A percentile compares a stretch with the other conserved stretches of the same genome.
phyloP scores from a whole-genome alignment of 2,113 vertebrate genomes.

The Monopterus albus region DNA sequence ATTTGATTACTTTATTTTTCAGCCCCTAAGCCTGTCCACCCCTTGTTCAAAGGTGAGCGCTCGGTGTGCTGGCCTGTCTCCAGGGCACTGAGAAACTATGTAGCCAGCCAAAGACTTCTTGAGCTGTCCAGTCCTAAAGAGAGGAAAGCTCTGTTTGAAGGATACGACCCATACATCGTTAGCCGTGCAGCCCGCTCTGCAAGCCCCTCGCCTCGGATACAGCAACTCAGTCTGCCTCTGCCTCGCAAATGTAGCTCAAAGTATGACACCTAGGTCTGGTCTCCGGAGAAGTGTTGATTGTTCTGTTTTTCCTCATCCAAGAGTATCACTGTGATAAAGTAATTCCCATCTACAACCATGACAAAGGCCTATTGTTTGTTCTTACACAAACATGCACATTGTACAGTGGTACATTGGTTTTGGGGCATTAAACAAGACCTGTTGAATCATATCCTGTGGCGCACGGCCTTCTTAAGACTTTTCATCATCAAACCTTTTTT shows the following conservation, averaged over 20 bases:
- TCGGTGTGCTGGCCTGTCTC: conserved; percentile 58
- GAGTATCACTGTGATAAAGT: neutral
- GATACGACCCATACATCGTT: conserved; percentile 68
- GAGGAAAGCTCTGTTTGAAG: conserved; percentile 65
- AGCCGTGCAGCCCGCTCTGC: conserved; percentile 66
- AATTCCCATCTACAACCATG: neutral
- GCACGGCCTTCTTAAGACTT: no score
- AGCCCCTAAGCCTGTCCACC: conserved; percentile 71
- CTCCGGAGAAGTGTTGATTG: neutral
- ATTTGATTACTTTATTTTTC: neutral
- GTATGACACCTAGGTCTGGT: neutral
- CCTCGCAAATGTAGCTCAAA: conserved; percentile 69
- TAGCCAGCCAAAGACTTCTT: conserved; percentile 62
- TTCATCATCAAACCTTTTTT: no score
- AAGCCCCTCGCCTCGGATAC: conserved; percentile 68
- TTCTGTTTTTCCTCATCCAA: neutral
- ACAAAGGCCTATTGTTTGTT: neutral
- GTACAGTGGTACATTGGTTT: no score
- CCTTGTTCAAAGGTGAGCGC: conserved; percentile 53
- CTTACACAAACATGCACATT: no score
- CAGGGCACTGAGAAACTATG: conserved; percentile 30
- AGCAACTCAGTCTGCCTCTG: conserved; percentile 74
- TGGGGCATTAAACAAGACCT: no score
- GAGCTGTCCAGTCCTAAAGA: conserved; percentile 71
- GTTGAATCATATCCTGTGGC: no score